These are phyloP conservation scores for Solea solea DNA, from an alignment of 2,113 vertebrate genomes.

Conservation along the genomic window DNA sequence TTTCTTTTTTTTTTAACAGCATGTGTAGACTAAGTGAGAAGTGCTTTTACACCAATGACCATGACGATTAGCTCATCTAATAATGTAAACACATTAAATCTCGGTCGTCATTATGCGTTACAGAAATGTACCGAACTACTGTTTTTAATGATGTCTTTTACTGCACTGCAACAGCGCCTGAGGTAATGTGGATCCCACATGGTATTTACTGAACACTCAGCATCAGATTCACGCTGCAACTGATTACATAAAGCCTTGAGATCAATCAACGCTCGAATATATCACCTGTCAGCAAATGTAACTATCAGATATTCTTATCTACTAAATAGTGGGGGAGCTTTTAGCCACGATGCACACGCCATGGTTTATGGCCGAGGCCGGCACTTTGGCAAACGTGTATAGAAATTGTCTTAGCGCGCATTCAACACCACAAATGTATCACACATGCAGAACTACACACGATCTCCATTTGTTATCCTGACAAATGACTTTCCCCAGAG, in stretches of 20 bases:
- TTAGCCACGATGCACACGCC: neutral
- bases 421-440: conserved; percentile 13
- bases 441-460: conserved; percentile 6
- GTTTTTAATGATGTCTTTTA: too few relatives aligned
- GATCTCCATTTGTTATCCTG: conserved; percentile 26
- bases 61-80: too few relatives aligned
- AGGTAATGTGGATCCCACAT: too few relatives aligned
- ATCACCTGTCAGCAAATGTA: neutral
- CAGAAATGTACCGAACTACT: too few relatives aligned
- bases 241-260: neutral
- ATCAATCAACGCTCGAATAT: neutral
- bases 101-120: too few relatives aligned
- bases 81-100: too few relatives aligned
- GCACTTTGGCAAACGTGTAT: conserved; percentile 1
- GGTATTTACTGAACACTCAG: neutral
- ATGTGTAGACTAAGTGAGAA: too few relatives aligned
- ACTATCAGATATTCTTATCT: conserved; percentile 3
- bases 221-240: neutral
- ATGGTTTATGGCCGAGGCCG: conserved; percentile 12
- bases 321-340: neutral
- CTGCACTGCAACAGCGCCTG: too few relatives aligned
- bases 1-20: too few relatives aligned
- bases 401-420: neutral
- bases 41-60: too few relatives aligned
- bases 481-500: conserved; percentile 31